These are phyloP conservation scores for Rafetus swinhoei DNA, from an alignment of 2,113 vertebrate species.

Conservation along the genomic window DNA sequence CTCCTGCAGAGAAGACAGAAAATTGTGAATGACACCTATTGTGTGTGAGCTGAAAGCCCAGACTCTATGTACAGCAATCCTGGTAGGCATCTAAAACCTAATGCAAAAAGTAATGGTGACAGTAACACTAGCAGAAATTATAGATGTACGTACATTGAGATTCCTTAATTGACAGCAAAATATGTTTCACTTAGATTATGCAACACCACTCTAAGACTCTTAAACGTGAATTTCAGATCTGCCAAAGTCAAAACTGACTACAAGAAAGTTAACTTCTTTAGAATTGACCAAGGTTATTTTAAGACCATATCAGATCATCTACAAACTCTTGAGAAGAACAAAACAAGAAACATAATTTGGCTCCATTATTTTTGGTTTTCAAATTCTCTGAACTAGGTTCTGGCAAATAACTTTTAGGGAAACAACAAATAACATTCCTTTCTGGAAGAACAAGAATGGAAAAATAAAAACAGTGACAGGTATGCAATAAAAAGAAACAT, in stretches of 20 bases:
- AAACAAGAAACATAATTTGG: not conserved
- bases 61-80: rapidly evolving
- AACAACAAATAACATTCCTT: not conserved
- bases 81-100: not conserved
- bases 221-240: rapidly evolving
- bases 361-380: not conserved
- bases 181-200: not conserved
- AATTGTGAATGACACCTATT: not conserved
- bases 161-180: not conserved
- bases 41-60: not conserved
- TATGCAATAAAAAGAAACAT: not conserved
- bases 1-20: not conserved
- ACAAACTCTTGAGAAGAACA: not conserved
- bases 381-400: not conserved
- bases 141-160: not conserved
- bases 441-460: not conserved
- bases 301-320: not conserved
- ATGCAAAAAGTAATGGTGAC: not conserved
- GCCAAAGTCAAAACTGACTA: not conserved
- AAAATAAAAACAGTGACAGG: not conserved
- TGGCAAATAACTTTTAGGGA: not conserved
- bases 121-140: not conserved
- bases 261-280: not conserved
- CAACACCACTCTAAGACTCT: rapidly evolving
- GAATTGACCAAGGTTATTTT: not conserved